phyloP scores from a whole-genome alignment of 2,797 vertebrate genomes.

The Tadarida brasiliensis region DNA sequence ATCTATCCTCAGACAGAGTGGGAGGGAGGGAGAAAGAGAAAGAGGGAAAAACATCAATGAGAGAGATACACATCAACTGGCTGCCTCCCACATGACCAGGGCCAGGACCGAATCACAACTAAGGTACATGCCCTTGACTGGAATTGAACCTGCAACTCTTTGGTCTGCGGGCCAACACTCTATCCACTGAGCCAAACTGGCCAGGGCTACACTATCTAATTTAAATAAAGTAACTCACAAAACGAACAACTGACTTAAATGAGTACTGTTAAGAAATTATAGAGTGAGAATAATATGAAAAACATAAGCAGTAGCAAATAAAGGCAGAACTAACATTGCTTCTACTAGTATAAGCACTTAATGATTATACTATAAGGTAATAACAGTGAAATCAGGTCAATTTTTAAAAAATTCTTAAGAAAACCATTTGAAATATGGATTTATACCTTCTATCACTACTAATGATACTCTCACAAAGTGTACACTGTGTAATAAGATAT shows the following conservation, averaged over 20 bases:
- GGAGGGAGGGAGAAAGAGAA: no score
- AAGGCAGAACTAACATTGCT: neutral
- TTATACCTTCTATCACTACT: constrained; percentile 16
- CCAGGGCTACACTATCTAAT: neutral
- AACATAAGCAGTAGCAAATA: constrained; percentile 12
- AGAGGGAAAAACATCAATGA: no score
- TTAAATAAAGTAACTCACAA: constrained; percentile 41
- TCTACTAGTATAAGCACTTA: neutral
- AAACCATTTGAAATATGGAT: neutral
- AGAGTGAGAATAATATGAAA: neutral
- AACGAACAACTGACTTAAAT: constrained; percentile 12
- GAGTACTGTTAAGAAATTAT: neutral
- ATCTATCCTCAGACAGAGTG: no score
- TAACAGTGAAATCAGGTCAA: neutral
- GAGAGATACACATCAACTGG: no score
- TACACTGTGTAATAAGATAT: neutral
- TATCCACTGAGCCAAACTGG: no score
- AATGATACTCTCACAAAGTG: constrained; percentile 14
- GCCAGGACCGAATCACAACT: no score
- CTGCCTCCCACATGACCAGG: no score
- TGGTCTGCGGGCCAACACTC: no score
- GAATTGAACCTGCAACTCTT: no score
- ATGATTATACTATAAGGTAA: neutral
- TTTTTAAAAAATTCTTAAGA: neutral
- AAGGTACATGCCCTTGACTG: no score